A percentile compares a stretch with the other conserved stretches of the same genome.
phyloP scores from a whole-genome alignment of 1,140 invertebrate genomes.

The Bombus confusus region DNA sequence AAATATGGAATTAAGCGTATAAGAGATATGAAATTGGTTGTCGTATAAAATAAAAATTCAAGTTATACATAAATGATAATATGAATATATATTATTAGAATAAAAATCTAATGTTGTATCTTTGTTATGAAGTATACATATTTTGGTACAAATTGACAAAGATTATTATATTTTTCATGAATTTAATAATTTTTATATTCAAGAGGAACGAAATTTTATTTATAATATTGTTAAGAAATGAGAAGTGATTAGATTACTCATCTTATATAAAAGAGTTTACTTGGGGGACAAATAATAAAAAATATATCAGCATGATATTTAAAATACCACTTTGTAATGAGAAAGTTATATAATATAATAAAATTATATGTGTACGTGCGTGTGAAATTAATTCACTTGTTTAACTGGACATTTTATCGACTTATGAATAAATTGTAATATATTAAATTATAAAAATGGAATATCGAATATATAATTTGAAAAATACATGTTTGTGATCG shows the following conservation, averaged over 20 bases:
- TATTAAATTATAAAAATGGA: background rate
- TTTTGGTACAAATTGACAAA: background rate
- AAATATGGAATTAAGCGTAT: background rate
- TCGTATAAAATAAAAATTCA: background rate
- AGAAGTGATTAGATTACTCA: background rate
- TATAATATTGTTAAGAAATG: background rate
- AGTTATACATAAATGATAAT: background rate
- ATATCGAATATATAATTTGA: background rate
- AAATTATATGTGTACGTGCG: background rate
- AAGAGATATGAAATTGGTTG: background rate
- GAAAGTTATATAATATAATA: background rate
- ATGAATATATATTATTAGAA: background rate
- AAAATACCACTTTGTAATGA: background rate
- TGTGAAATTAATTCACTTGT: background rate
- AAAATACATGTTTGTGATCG: background rate
- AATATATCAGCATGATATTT: background rate
- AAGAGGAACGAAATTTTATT: background rate
- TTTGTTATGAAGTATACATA: background rate
- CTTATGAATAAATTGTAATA: background rate
- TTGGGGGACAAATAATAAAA: background rate
- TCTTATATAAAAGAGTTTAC: background rate
- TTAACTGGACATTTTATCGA: background rate
- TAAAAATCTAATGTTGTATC: background rate
- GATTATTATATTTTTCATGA: background rate
- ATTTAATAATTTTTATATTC: background rate